A percentile compares a stretch with the other conserved stretches of the same genome.
Evolutionary conservation across 2,113 vertebrate species (phyloP).

Genomic region (Heptranchias perlo): DNA sequence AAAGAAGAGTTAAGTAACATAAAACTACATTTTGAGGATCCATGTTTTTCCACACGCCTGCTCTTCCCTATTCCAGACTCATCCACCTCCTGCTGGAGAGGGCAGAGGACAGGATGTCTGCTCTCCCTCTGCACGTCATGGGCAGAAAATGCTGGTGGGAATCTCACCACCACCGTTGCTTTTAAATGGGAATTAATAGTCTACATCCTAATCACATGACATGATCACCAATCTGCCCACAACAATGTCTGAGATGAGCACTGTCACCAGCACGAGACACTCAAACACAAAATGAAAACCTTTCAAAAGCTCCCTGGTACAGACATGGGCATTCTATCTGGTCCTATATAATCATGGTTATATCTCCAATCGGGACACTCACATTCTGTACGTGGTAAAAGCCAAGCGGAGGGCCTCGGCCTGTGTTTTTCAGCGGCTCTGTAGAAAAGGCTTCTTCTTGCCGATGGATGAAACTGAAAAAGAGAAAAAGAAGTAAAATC

Average conservation of each 20-base stretch:
- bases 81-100: no score
- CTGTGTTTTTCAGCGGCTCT: conserved; percentile 92
- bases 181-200: background rate
- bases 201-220: background rate
- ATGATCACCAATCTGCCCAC: background rate
- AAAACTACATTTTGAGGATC: no score
- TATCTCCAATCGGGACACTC: conserved; percentile 43
- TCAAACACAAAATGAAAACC: background rate
- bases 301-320: background rate
- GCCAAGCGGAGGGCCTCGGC: conserved; percentile 84
- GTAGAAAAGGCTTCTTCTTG: conserved; percentile 96
- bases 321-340: background rate
- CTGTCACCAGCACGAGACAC: background rate
- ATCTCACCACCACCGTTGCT: background rate
- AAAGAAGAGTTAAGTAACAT: no score
- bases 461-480: conserved; percentile 87
- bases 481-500: background rate
- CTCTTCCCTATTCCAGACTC: no score
- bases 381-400: conserved; percentile 98
- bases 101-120: no score
- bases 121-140: no score
- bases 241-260: background rate
- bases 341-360: background rate
- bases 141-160: background rate
- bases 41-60: no score